Evolutionary conservation across 2,797 vertebrate genomes (phyloP), one percentile per base, ranked within the genome.

Genomic region (Eulemur rubriventer): DNA sequence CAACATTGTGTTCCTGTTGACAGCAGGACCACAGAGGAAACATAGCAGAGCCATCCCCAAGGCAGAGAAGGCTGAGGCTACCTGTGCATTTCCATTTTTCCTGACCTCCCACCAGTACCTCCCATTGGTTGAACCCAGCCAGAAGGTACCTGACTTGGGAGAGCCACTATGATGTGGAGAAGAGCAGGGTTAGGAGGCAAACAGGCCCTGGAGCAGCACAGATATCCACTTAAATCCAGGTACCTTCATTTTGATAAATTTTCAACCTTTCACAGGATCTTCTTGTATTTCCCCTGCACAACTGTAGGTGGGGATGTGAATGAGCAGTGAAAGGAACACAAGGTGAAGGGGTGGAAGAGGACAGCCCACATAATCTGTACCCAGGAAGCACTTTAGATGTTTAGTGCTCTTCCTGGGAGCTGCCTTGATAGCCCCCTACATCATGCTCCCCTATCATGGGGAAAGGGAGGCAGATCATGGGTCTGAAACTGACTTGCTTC

Each of bases 211-310:
- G 24, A 87, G 18, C 41, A 67, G 41, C 50, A 82, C 41, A 75
- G 22, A 24, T 78, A 87, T 69, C 33, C 28, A 91, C 30, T n/a
- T 65, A 83, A 55, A 84, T 91, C 48, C 43, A 93, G 59, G n/a
- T n/a, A 85, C 38, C 22, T 88, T 95, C 12, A 48, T 88, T 91
- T 93, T 93, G 57, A n/a, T 88, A 94, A 79, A 87, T 83, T 70
- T 93, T 79, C 33, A 93, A 84, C 43, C 11, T 96, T 92, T 18
- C 33, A 86, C 26, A 55, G 43, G 50, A 78, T 20, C 14, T 63
- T 95, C 33, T 81, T 92, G 41, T 79, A 75, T 88, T 86, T 96
- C 63, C 55, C 38, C 63, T 79, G 55, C 8, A 88, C 8, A 92
- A 30, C 50, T 75, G 4, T 61, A 35, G 33, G 38, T 97, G 59